Base-by-base conservation (phyloP, 2,888 invertebrate genomes). In the Orthosia incerta region DNA sequence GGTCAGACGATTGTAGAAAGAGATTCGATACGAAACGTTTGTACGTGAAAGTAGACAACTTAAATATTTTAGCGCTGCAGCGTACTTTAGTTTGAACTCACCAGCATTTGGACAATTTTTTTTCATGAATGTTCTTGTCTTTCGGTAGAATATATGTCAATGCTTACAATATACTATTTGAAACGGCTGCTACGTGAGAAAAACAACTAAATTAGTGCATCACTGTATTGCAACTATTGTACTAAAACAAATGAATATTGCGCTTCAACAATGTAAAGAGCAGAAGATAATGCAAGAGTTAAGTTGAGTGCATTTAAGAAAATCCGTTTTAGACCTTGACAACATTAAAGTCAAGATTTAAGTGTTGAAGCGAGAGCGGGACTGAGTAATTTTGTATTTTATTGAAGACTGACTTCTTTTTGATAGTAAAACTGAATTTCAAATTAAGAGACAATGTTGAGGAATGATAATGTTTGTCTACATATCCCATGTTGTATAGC, bases 301-400 rank as follows among this genome's bases (percentile, higher is more conserved):
- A 74, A 65, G 16, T 48, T 20, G 46, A 78, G 31, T 66, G 53
- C 53, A 79, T 60, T 82, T 84, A 79, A 82, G 74, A 74, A 77
- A 87, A 86, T 84, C 73, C 74, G 78, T 84, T 85, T 82, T 51
- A 85, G 83, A 86, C 86, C 88, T 89, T 87, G 87, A 82, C 80
- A 80, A 57, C 63, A 76, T 74, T 81, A 83, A 87, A 64, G 50
- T 57, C 39, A 53, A 46, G 55, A 66, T 61, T 56, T 60, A 67
- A 65, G 60, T 57, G 50, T 46, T 20, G 31, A 70, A 39, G 56
- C 64, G 45, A 62, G 48, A 69, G 63, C 67, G 60, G 61, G 5
- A 15, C 16, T 55, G 12, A 18, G 12, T 55, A n/a, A 18, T 53
- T 55, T 45, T 46, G 2, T 20, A 2, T 45, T 45, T 56, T 18